These are phyloP conservation scores for Caprella mutica DNA, from an alignment of 2,888 invertebrate genomes.

Conservation along the genomic window DNA sequence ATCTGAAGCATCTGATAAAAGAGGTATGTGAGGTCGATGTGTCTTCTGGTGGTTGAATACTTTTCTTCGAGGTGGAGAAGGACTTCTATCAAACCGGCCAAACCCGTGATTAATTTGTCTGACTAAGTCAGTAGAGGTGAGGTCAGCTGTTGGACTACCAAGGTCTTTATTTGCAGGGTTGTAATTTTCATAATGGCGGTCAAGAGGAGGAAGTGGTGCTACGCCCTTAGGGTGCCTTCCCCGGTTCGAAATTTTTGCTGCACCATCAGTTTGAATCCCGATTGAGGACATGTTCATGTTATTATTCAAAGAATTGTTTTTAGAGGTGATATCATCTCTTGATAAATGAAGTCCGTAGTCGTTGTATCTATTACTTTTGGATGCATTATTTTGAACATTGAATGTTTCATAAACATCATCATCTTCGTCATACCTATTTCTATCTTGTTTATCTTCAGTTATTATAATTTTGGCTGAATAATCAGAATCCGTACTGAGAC, in stretches of 20 bases:
- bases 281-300: conserved; percentile 32
- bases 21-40: conserved; percentile 16
- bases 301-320: conserved; percentile 17
- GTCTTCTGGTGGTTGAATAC: conserved; percentile 2
- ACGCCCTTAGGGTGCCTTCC: not conserved
- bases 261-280: conserved; percentile 23
- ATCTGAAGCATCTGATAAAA: conserved; percentile 28
- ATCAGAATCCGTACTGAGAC: conserved; percentile 17
- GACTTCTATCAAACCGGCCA: conserved; percentile 23
- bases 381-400: conserved; percentile 19
- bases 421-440: conserved; percentile 15
- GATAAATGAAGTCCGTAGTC: conserved; percentile 6
- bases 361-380: conserved; percentile 5
- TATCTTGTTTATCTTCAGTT: conserved; percentile 16
- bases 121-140: conserved; percentile 24
- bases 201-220: not conserved
- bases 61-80: conserved; percentile 20
- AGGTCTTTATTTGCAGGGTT: not conserved
- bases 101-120: conserved; percentile 28
- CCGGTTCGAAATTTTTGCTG: conserved; percentile 11
- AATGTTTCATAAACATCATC: conserved; percentile 31
- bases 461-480: conserved; percentile 33
- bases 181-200: conserved; percentile 2
- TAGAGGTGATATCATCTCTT: conserved; percentile 14
- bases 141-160: conserved; percentile 16